phyloP scores from a whole-genome alignment of 2,113 vertebrate species.

The Daboia siamensis region DNA sequence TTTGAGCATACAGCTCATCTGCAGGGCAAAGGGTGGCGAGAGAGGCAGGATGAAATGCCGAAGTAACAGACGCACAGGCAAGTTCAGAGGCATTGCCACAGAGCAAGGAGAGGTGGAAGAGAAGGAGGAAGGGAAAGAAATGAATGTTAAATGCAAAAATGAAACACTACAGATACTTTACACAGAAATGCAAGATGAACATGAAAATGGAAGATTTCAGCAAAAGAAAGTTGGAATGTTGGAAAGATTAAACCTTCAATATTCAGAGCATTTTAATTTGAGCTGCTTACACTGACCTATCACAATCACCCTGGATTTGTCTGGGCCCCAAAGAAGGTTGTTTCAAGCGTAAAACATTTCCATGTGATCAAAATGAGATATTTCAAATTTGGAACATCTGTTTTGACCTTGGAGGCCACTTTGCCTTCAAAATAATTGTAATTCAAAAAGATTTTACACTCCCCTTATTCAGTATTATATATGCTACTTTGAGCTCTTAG shows the following conservation, averaged over 20 bases:
- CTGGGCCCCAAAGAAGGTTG: background rate
- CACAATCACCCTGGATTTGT: background rate
- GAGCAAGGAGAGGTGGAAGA: constrained; percentile 32
- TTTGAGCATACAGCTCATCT: constrained; percentile 90
- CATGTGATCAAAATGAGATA: background rate
- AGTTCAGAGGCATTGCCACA: constrained; percentile 14
- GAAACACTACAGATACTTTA: no score
- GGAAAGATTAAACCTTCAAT: background rate
- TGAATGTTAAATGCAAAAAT: background rate
- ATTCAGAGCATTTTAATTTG: background rate
- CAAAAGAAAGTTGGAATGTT: background rate
- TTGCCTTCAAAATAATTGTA: background rate
- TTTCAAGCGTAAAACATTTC: background rate
- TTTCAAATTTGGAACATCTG: background rate
- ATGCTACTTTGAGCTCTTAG: background rate
- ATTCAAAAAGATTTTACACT: background rate
- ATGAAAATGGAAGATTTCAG: background rate
- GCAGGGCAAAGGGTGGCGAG: constrained; percentile 46
- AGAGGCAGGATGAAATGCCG: constrained; percentile 27
- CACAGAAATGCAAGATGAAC: background rate
- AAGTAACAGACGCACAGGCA: constrained; percentile 32
- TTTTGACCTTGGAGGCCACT: background rate
- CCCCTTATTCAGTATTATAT: background rate
- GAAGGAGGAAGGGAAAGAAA: constrained; percentile 53
- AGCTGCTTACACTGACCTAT: background rate